A percentile compares a stretch with the other conserved stretches of the same genome.
phyloP scores from a whole-genome alignment of 2,113 vertebrate genomes.

The Recurvirostra avosetta region DNA sequence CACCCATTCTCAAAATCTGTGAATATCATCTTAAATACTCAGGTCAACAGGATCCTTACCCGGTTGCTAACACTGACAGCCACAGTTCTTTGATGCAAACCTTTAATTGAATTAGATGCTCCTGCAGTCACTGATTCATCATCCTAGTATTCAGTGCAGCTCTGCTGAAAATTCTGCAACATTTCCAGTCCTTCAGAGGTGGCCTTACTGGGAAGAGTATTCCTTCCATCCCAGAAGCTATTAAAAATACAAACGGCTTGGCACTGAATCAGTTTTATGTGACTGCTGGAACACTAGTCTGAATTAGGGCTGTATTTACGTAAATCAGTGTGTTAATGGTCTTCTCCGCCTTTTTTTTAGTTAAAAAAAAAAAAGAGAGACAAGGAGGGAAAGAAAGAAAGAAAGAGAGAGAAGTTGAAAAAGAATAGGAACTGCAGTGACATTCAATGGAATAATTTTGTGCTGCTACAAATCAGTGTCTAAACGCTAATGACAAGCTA shows the following conservation, averaged over 20 bases:
- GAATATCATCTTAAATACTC: neutral
- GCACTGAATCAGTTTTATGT: slow-evolving; percentile 39
- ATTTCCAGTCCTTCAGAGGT: neutral
- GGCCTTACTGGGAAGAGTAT: neutral
- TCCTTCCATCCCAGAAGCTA: slow-evolving; percentile 38
- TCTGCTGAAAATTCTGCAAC: slow-evolving; percentile 6
- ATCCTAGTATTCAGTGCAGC: neutral
- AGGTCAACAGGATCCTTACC: neutral
- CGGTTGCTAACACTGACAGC: neutral
- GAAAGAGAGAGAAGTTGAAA: neutral
- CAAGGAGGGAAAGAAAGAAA: neutral
- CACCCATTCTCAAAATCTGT: neutral
- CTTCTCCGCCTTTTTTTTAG: neutral
- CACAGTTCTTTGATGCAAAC: slow-evolving; percentile 6
- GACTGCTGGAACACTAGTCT: slow-evolving; percentile 30
- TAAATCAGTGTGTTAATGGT: slow-evolving; percentile 11
- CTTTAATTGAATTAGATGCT: slow-evolving; percentile 57
- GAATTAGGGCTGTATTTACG: slow-evolving; percentile 46
- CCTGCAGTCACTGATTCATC: slow-evolving; percentile 28
- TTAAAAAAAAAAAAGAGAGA: neutral
- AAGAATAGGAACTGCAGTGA: neutral
- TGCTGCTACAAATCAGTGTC: neutral
- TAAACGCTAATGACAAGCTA: neutral
- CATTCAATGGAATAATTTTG: neutral
- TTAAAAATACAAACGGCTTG: slow-evolving; percentile 38